phyloP scores from a whole-genome alignment of 2,888 invertebrate species.

The Syrista parreyssii region DNA sequence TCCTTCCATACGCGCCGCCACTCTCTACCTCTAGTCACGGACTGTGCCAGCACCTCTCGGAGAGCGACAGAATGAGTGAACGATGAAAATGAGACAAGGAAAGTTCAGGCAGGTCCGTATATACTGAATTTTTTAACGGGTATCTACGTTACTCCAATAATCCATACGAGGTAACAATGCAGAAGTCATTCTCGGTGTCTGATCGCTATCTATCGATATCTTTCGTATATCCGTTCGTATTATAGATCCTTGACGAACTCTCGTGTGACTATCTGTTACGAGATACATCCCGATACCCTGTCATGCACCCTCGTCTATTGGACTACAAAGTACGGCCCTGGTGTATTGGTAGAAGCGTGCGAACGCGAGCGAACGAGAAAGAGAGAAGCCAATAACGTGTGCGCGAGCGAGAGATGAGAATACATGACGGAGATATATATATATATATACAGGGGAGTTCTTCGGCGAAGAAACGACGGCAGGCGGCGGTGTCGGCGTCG shows the following conservation, averaged over 20 bases:
- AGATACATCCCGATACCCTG: background rate
- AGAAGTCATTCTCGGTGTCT: background rate
- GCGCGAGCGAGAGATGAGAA: constrained; percentile 13
- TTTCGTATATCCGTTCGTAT: background rate
- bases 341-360: background rate
- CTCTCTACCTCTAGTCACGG: background rate
- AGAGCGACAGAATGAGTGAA: background rate
- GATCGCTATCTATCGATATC: background rate
- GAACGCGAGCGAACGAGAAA: background rate
- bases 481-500: constrained; percentile 35
- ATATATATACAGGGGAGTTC: background rate
- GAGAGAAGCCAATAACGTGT: constrained; percentile 6
- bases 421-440: background rate
- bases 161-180: background rate
- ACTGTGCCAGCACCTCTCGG: background rate
- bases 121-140: background rate
- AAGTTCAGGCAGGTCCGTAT: background rate
- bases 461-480: constrained; percentile 29
- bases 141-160: background rate
- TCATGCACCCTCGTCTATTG: background rate
- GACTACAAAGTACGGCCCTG: background rate
- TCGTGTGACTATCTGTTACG: background rate
- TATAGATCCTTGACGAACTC: background rate
- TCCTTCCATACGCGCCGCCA: background rate
- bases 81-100: constrained; percentile 1